Evolutionary conservation across 2,113 vertebrate species (phyloP), one percentile per base, ranked within the genome.

Genomic region (Hippocampus guttulatus): DNA sequence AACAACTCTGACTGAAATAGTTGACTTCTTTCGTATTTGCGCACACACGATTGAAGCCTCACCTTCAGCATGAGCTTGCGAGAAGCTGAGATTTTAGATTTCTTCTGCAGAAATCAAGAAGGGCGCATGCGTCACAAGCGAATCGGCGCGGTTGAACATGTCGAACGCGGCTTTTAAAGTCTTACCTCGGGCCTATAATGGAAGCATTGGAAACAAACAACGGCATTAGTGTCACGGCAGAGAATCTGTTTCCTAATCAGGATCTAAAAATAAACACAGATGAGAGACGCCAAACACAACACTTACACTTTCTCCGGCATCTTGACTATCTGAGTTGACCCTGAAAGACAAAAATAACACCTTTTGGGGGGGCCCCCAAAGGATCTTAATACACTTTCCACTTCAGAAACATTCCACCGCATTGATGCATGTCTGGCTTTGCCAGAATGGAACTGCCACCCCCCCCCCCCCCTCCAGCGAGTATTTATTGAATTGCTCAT

Each of bases 81-180:
- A 3, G 96, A 99, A 21, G 97, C 97, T 8, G 96, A 94, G 87
- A 99, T 99, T 92, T 99, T 98, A 74, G 95, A 92, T 92, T 98
- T 95, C 83, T 90, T 94, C 94, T 96, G 76, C 23, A 9, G 71
- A 30, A 78, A 63, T 64, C 0, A 54, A 64, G n/a, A 41, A 41
- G 9, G 49, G 1, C 2, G 30, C 30, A 30, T 21, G 11, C 11
- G 25, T 25, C n/a, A 54, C 21, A 25, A 57, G n/a, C 23, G 10
- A 23, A 8, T 33, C 14, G 20, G 27, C 8, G 58, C 5, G 23
- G 23, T 15, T 15, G 55, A 14, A 58, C 11, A 43, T n/a, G 38
- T 12, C 8, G 10, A 25, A 63, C 33, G 8, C 18, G 18, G 20
- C 11, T 20, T 64, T 45, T 7, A 8, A 27, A 47, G 15, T 25